Base-by-base conservation (phyloP, 2,888 invertebrate genomes). In the Cancer borealis region DNA sequence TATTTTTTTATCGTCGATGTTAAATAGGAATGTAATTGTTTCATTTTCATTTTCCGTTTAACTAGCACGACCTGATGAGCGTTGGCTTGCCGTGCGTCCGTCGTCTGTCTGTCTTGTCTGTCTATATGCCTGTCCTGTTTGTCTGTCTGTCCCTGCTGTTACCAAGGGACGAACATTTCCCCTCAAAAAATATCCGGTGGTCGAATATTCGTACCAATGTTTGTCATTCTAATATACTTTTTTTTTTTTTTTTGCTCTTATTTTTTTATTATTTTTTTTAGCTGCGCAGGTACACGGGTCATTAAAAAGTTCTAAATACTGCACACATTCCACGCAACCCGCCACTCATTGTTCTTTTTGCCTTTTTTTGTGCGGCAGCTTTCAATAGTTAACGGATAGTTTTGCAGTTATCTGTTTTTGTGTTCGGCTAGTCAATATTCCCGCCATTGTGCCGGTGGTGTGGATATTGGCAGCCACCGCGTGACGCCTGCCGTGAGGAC, bases 1-100 rank as follows among this genome's bases (percentile, higher is more conserved):
- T 79, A 2, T 1, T 4, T 79, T n/a, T 79, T 79, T 79, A 79
- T 79, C 30, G 79, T 79, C 30, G 30, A 79, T 79, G 79, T 79
- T 79, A 79, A 79, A 79, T 79, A 30, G 79, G 79, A 79, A 30
- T 79, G 26, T 79, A 79, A 79, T 79, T 79, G 79, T 79, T 79
- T 79, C 79, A 79, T 79, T 79, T 79, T 79, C 79, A 79, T 79
- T 79, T 79, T 79, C 79, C 79, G 30, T 79, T 79, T 79, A 79
- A 79, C 26, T 79, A 79, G 10, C 66, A 21, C 26, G 30, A 10
- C 30, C 30, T 79, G 79, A 79, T 79, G 79, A 79, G 14, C 79
- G 5, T n/a, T 66, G 66, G 66, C n/a, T n/a, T 66, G 12, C 66
- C 21, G 66, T 66, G 17, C 66, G 66, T 66, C 66, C 5, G 30